Evolutionary conservation across 2,888 invertebrate genomes (phyloP).

Genomic region (Agonum fuliginosum): DNA sequence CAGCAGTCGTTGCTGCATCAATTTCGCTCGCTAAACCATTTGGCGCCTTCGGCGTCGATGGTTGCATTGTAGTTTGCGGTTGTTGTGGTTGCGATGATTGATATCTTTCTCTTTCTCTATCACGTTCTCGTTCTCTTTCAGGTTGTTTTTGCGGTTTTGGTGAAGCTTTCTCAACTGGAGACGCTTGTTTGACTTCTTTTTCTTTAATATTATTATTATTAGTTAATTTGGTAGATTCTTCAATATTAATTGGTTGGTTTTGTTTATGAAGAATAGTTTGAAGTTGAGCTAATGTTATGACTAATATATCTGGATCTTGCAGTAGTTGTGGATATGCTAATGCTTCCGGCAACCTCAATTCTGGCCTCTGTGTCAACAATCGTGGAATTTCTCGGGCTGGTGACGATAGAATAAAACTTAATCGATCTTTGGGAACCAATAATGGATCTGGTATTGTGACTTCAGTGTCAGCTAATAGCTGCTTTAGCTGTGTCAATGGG

Average conservation of each 20-base stretch:
- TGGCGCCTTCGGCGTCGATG: conserved; percentile 61
- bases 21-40: conserved; percentile 78
- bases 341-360: conserved; percentile 83
- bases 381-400: conserved; percentile 87
- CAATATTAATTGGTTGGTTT: conserved; percentile 33
- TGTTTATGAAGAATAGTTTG: conserved; percentile 79
- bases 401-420: conserved; percentile 81
- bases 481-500: conserved; percentile 83
- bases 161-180: conserved; percentile 51
- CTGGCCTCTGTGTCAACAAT: conserved; percentile 82
- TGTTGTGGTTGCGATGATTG: conserved; percentile 58
- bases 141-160: conserved; percentile 77
- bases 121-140: conserved; percentile 62
- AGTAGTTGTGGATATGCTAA: conserved; percentile 82
- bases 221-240: conserved; percentile 64
- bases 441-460: conserved; percentile 88
- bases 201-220: conserved; percentile 64
- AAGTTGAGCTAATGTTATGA: conserved; percentile 84
- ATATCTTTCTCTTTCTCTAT: conserved; percentile 30
- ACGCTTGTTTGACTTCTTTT: conserved; percentile 62
- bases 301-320: conserved; percentile 86
- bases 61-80: conserved; percentile 61
- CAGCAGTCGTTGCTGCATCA: conserved; percentile 81
- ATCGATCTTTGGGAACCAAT: conserved; percentile 84
- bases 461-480: conserved; percentile 79